phyloP scores from a whole-genome alignment of 2,888 invertebrate species.

The Stegana nigrithorax region DNA sequence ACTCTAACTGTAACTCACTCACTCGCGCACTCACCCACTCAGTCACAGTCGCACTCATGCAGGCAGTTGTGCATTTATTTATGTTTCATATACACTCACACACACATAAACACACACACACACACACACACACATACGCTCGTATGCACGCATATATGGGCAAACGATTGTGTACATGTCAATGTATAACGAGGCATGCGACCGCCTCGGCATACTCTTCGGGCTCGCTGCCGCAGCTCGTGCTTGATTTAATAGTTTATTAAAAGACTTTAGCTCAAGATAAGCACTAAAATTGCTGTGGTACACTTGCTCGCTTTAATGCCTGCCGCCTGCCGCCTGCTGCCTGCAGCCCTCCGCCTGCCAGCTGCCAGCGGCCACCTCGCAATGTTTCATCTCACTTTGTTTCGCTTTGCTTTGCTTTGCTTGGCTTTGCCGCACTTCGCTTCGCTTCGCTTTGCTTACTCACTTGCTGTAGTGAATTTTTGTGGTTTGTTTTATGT shows the following conservation, averaged over 20 bases:
- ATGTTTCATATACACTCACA: background rate
- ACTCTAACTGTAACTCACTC: constrained; percentile 10
- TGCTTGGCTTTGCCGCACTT: no score
- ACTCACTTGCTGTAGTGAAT: background rate
- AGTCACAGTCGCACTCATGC: no score
- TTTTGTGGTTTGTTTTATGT: background rate
- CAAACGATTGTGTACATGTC: constrained; percentile 25
- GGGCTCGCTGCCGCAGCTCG: no score
- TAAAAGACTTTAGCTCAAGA: constrained; percentile 36
- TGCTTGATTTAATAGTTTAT: constrained; percentile 59
- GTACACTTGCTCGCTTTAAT: background rate
- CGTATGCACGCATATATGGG: background rate
- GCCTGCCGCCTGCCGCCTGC: background rate
- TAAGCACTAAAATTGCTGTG: constrained; percentile 46
- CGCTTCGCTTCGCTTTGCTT: no score
- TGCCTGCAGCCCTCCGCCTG: no score
- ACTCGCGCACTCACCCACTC: no score
- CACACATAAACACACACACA: constrained; percentile 20
- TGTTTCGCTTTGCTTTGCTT: no score
- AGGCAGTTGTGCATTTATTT: background rate
- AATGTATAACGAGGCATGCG: no score
- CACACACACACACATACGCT: background rate
- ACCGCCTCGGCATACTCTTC: no score
- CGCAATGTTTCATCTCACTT: no score
- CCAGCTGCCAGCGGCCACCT: no score